Conservation (phyloP, 2,797 vertebrate species). For the Mustela erminea region DNA sequence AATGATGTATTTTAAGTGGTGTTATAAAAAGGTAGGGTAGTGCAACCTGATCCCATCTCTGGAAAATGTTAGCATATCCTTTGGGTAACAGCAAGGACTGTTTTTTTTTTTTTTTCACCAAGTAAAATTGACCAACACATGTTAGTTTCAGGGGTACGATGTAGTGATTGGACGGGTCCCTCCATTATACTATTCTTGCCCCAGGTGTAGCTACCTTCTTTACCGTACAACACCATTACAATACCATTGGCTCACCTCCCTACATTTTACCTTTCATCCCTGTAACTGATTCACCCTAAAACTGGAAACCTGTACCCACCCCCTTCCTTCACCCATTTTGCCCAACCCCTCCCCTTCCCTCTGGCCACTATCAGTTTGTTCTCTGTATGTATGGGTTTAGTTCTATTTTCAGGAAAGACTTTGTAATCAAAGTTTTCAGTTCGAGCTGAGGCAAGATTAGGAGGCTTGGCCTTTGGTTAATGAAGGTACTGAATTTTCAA, state of each 20-base stretch:
- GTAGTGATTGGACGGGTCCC: background rate
- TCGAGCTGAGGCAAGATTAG: background rate
- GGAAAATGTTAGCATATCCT: background rate
- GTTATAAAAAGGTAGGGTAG: background rate
- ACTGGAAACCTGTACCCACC: background rate
- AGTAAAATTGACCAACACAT: background rate
- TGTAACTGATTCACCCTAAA: background rate
- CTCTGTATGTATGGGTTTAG: background rate
- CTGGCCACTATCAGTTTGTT: background rate
- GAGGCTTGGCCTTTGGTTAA: background rate
- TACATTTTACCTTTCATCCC: background rate
- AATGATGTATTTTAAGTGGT: background rate
- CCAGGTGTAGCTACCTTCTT: background rate
- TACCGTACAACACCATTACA: background rate
- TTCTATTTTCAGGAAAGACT: background rate
- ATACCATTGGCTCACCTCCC: background rate
- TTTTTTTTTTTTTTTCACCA: background rate
- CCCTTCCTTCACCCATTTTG: background rate
- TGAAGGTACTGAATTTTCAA: background rate
- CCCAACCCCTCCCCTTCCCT: background rate
- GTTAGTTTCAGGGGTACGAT: background rate
- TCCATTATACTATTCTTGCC: background rate
- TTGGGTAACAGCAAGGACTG: background rate
- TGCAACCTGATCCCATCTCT: background rate
- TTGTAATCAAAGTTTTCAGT: background rate